A percentile compares a stretch with the other conserved stretches of the same genome.
Conservation (phyloP, 2,113 vertebrate species). For the Dendropsophus ebraccatus region DNA sequence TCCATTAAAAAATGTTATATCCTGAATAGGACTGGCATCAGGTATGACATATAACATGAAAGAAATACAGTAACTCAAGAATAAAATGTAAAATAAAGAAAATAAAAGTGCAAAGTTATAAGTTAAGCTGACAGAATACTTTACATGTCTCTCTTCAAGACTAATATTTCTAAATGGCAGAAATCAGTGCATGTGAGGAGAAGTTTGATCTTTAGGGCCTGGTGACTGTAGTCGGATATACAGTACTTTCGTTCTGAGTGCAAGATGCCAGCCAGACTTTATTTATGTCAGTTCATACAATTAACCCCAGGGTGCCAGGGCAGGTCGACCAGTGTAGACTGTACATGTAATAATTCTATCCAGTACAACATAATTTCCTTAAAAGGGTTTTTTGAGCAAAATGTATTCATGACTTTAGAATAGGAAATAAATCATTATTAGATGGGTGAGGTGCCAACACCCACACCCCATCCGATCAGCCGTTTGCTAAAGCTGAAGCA, state of each 20-base stretch:
- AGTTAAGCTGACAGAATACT: background rate
- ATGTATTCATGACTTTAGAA: too few relatives aligned
- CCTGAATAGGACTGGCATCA: conserved; percentile 4
- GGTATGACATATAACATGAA: background rate
- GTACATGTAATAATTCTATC: background rate
- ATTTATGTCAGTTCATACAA: conserved; percentile 1
- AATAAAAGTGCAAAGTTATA: conserved; percentile 28
- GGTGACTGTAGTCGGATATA: background rate
- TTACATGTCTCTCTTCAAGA: background rate
- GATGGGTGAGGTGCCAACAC: too few relatives aligned
- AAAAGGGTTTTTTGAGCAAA: too few relatives aligned
- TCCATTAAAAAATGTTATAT: background rate
- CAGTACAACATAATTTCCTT: background rate
- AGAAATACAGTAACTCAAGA: background rate
- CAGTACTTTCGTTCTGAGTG: background rate
- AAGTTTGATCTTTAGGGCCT: background rate
- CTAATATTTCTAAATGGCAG: too few relatives aligned
- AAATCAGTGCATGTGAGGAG: conserved; percentile 9
- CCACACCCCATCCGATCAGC: too few relatives aligned
- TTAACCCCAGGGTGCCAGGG: background rate
- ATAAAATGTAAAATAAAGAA: background rate
- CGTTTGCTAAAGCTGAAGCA: too few relatives aligned
- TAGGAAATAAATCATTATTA: too few relatives aligned
- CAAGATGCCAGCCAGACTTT: background rate
- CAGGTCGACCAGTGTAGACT: conserved; percentile 15